Base-by-base conservation (phyloP, 2,113 vertebrate species). In the Equus przewalskii region DNA sequence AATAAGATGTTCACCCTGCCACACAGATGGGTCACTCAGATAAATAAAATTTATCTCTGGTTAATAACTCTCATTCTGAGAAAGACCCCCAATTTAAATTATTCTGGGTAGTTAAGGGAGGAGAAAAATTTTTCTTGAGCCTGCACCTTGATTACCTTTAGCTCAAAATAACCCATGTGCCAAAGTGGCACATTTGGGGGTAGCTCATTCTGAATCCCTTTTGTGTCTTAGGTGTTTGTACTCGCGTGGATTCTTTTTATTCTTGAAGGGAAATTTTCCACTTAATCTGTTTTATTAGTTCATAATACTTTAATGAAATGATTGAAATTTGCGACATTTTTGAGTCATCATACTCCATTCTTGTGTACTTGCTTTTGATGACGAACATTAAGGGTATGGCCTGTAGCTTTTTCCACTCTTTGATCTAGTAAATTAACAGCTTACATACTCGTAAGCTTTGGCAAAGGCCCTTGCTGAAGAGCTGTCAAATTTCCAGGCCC, bases 331-430 rank as follows among this genome's bases (percentile, higher is more conserved):
- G 14, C 3, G 22, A 21, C 82, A 30, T 41, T 65, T 96, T 58
- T 54, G 19, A 90, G 54, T 96, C 70, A 89, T 41, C 28, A 30
- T 16, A 28, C 30, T 30, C 8, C 16, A 64, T 81, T 88, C 65
- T 64, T 80, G 62, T 10, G 16, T 3, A 15, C 15, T 97, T 75
- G 6, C 56, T 82, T 94, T 96, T 54, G 30, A 83, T 69, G 58
- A 73, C 24, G 30, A 96, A 64, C 67, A 36, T 76, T 82, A 91
- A 36, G 51, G 44, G 16, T 26, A 70, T 95, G 64, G 80, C 62
- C 84, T 94, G 49, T 80, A 76, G 88, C 54, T 92, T 96, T 95
- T 96, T 97, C 97, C 91, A 67, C n/a, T 85, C 91, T 97, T 98
- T 97, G 93, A 97, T 97, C 58, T 84, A 60, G 83, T 89, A 89